Evolutionary conservation across 2,888 invertebrate genomes (phyloP).

Genomic region (Synanthedon tipuliformis): DNA sequence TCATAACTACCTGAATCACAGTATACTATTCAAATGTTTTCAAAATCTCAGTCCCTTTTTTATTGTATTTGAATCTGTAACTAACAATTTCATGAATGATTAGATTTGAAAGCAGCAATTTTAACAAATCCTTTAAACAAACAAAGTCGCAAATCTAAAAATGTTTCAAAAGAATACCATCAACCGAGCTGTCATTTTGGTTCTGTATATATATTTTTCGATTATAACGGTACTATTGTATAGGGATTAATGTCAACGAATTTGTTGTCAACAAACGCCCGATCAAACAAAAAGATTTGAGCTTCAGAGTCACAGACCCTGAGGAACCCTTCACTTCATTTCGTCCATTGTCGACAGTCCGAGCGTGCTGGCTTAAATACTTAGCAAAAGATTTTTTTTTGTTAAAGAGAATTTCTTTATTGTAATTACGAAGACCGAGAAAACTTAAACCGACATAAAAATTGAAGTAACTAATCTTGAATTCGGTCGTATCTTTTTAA

Average conservation of each 20-base stretch:
- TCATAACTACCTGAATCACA: too few species aligned
- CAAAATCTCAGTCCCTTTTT: too few species aligned
- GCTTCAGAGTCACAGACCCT: constrained; percentile 26
- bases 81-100: not conserved
- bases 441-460: constrained; percentile 17
- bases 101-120: constrained; percentile 4
- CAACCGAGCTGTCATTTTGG: constrained; percentile 34
- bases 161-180: constrained; percentile 43
- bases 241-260: constrained; percentile 67
- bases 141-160: constrained; percentile 44
- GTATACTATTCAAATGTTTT: too few species aligned
- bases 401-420: constrained; percentile 18
- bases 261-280: constrained; percentile 66
- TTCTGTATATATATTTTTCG: constrained; percentile 16
- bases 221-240: constrained; percentile 60
- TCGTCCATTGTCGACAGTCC: constrained; percentile 39
- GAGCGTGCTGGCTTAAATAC: constrained; percentile 40
- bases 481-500: constrained; percentile 49
- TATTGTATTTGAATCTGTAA: not conserved
- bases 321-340: constrained; percentile 45
- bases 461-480: constrained; percentile 34
- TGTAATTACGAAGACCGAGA: not conserved
- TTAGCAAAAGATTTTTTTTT: constrained; percentile 27
- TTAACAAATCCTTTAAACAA: constrained; percentile 43
- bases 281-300: constrained; percentile 64